Conservation (phyloP, 2,797 vertebrate species). For the Parauchenoglanis ngamensis region DNA sequence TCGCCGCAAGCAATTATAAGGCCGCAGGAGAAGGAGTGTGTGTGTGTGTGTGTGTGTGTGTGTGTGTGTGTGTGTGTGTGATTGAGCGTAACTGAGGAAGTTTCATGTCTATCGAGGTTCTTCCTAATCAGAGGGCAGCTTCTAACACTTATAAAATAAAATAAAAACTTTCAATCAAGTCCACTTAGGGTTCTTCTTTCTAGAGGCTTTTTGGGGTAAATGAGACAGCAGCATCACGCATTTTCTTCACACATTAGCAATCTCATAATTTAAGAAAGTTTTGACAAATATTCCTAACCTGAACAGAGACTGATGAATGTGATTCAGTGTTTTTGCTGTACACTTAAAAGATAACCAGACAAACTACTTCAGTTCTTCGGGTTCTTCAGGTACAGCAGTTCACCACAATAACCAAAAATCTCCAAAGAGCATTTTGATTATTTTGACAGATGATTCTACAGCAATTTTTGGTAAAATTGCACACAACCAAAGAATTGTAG, state of each 20-base stretch:
- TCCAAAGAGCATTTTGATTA: background rate
- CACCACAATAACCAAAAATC: background rate
- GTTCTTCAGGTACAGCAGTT: background rate
- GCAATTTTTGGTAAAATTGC: background rate
- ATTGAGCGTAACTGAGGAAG: slow-evolving; percentile 24
- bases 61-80: slow-evolving; percentile 4
- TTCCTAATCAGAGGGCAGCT: background rate
- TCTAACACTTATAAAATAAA: background rate
- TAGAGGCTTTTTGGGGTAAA: background rate
- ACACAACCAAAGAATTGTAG: background rate
- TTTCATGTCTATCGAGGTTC: background rate
- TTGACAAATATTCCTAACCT: background rate
- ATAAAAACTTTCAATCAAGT: background rate
- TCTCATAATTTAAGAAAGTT: background rate
- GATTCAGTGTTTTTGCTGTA: background rate
- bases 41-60: slow-evolving; percentile 19
- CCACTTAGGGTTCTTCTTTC: background rate
- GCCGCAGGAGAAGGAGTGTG: slow-evolving; percentile 25
- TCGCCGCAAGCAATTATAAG: slow-evolving; percentile 54
- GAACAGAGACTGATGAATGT: background rate
- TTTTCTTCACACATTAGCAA: background rate
- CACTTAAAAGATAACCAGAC: background rate
- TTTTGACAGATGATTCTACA: background rate
- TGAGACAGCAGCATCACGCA: background rate
- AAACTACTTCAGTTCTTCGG: background rate